A percentile compares a stretch with the other conserved stretches of the same genome.
Conservation (phyloP, 2,888 invertebrate genomes). For the Synanthedon myopaeformis region DNA sequence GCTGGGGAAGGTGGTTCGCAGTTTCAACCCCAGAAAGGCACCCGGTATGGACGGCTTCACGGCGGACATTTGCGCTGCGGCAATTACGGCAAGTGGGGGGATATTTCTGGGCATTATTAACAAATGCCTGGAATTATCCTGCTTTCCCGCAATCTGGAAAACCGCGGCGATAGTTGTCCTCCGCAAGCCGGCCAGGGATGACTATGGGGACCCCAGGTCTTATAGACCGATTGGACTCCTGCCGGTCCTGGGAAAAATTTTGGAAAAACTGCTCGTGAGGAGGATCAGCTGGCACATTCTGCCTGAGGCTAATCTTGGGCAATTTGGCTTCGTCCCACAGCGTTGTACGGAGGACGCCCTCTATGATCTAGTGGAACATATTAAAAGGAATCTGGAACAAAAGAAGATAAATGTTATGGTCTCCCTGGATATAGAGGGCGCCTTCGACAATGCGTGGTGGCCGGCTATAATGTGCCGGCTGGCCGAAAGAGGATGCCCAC, state of each 20-base stretch:
- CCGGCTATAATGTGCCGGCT: neutral
- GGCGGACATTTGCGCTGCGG: slow-evolving; percentile 6
- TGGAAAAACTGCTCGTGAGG: neutral
- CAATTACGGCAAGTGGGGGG: neutral
- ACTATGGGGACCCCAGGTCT: slow-evolving; percentile 1
- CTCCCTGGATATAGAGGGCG: too few species aligned
- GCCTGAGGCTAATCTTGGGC: neutral
- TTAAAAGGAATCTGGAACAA: neutral
- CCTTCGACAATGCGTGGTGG: too few species aligned
- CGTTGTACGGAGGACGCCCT: neutral
- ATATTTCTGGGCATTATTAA: slow-evolving; percentile 3
- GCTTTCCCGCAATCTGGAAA: slow-evolving; percentile 9
- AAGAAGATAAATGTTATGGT: too few species aligned
- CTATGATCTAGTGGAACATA: neutral
- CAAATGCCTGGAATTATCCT: slow-evolving; percentile 4
- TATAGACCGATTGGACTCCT: neutral
- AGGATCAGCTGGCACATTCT: neutral
- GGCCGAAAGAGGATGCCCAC: neutral
- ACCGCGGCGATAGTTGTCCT: slow-evolving; percentile 5
- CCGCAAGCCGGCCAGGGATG: slow-evolving; percentile 8
- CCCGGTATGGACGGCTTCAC: slow-evolving; percentile 7
- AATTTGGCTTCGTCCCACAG: neutral
- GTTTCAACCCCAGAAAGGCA: slow-evolving; percentile 6
- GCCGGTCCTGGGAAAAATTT: neutral
- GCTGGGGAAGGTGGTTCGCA: neutral